A percentile compares a stretch with the other conserved stretches of the same genome.
These are phyloP conservation scores for Lerema accius DNA, from an alignment of 1,140 invertebrate genomes.

Conservation along the genomic window DNA sequence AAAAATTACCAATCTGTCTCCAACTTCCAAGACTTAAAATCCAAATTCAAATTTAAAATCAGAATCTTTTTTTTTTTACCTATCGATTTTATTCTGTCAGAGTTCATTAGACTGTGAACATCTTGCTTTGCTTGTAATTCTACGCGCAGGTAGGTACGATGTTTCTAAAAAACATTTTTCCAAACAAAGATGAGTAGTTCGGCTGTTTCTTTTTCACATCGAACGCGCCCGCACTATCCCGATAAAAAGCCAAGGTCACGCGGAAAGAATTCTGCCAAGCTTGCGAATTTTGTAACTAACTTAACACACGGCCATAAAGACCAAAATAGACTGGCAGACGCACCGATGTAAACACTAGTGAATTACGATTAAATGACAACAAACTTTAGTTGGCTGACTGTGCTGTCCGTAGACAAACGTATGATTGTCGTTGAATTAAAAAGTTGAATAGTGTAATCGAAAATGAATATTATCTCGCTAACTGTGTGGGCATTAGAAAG, in stretches of 20 bases:
- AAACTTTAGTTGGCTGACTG: slow-evolving; percentile 34
- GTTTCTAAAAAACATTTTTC: no score
- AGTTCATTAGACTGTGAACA: no score
- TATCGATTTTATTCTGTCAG: no score
- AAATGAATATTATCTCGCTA: slow-evolving; percentile 70
- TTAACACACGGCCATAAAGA: slow-evolving; percentile 24
- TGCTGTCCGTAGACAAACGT: neutral
- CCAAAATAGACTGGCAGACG: slow-evolving; percentile 25
- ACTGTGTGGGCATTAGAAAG: slow-evolving; percentile 69
- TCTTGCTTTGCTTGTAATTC: no score
- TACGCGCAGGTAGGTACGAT: no score
- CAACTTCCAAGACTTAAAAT: no score
- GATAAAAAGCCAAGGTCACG: slow-evolving; percentile 22
- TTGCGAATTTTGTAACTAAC: slow-evolving; percentile 7
- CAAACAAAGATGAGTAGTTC: neutral
- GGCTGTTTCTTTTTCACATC: slow-evolving; percentile 10
- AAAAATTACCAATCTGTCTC: no score
- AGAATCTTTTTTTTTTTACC: no score
- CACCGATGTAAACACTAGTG: slow-evolving; percentile 17
- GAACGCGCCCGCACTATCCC: no score
- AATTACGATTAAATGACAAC: slow-evolving; percentile 37
- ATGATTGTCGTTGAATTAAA: slow-evolving; percentile 19
- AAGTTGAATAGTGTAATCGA: slow-evolving; percentile 25
- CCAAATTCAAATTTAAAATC: no score
- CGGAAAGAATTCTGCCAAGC: neutral